Evolutionary conservation across 1,140 invertebrate species (phyloP).

Genomic region (Formica selysi): DNA sequence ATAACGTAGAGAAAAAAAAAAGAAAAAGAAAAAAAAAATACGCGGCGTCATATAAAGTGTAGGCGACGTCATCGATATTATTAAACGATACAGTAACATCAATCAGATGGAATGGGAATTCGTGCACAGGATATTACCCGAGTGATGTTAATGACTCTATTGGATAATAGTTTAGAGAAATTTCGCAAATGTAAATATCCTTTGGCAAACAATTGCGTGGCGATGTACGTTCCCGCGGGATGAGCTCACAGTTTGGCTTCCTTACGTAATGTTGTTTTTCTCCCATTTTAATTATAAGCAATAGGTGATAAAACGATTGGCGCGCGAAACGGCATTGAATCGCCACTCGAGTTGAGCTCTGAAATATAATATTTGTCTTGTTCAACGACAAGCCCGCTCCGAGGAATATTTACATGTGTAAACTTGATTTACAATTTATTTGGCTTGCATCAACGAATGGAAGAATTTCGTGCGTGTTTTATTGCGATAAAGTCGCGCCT

Average conservation of each 20-base stretch:
- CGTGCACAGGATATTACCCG: constrained; percentile 25
- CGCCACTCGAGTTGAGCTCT: constrained; percentile 57
- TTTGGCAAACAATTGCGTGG: constrained; percentile 10
- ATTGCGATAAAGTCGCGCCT: constrained; percentile 56
- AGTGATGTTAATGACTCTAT: constrained; percentile 42
- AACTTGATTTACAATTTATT: constrained; percentile 65
- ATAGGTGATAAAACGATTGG: constrained; percentile 58
- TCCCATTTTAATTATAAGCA: constrained; percentile 49
- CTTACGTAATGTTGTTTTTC: constrained; percentile 52
- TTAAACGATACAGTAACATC: constrained; percentile 42
- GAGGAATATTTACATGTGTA: constrained; percentile 59
- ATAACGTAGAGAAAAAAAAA: neutral
- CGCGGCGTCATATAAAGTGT: too few species aligned
- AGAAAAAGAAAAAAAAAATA: too few species aligned
- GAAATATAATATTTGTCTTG: constrained; percentile 64
- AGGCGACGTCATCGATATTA: constrained; percentile 28
- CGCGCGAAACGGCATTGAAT: constrained; percentile 54
- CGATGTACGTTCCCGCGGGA: constrained; percentile 20
- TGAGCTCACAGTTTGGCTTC: constrained; percentile 40
- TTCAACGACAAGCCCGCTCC: constrained; percentile 52
- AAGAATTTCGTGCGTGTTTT: constrained; percentile 59
- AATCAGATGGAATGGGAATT: constrained; percentile 11
- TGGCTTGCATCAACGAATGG: constrained; percentile 47
- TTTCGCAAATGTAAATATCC: constrained; percentile 48
- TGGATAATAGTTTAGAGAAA: constrained; percentile 37